Evolutionary conservation across 2,113 vertebrate species (phyloP), one percentile per base, ranked within the genome.

Genomic region (Carollia perspicillata): DNA sequence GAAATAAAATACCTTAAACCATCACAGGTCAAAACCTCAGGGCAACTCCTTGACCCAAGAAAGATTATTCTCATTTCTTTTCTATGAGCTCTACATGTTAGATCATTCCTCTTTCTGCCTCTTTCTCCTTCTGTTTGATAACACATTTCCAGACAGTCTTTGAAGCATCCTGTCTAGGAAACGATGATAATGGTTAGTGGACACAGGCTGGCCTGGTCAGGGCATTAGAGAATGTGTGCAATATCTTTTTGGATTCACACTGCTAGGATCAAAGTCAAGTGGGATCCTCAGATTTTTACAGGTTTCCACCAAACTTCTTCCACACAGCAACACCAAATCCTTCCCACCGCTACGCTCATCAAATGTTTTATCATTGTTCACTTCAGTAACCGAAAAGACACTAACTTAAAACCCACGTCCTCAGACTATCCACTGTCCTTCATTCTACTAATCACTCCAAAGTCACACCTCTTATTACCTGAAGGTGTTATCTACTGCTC

Each of bases 41-140:
- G 53, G 63, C 72, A 97, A 85, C 40, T 86, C 47, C 68, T 93
- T 95, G 84, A 89, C 68, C 66, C 72, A 91, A 30, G 17, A 90
- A 81, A 94, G 35, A 80, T 71, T 69, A 93, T 69, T 95, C 23
- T 91, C 35, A 40, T 86, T 91, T 80, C n/a, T 90, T 58, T 77
- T 72, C 33, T 85, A 51, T 66, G 33, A 83, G 11, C 8, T 68
- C 68, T 78, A 30, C 22, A n/a, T 26, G n/a, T 49, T 44, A 88
- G 40, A 28, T 77, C 47, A 63, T 60, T 89, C n/a, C 51, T 81
- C 65, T 88, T 94, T 22, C 44, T 84, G n/a, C 5, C 10, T 90
- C 49, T 89, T 95, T 90, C 10, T 68, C 22, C 58, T 94, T 66
- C 35, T 44, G 16, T 63, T 72, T 90, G 37, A 37, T 66, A 47